These are phyloP conservation scores for Microtus oregoni DNA, from an alignment of 2,113 vertebrate genomes.

Conservation along the genomic window DNA sequence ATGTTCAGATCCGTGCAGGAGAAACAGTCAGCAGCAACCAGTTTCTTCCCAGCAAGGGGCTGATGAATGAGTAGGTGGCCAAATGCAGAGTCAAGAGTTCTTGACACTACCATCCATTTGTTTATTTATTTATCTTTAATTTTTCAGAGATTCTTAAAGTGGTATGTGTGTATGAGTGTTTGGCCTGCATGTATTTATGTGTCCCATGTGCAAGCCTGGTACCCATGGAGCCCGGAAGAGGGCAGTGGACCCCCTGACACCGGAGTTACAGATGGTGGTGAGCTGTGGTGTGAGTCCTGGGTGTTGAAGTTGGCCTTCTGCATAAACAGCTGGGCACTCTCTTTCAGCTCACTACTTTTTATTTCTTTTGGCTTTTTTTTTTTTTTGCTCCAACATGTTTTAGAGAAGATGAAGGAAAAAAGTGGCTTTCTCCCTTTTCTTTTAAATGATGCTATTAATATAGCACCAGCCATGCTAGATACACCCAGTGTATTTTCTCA, in stretches of 20 bases:
- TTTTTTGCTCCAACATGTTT: neutral
- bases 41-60: slow-evolving; percentile 17
- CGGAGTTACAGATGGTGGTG: neutral
- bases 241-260: neutral
- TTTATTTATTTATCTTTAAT: neutral
- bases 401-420: neutral
- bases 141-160: neutral
- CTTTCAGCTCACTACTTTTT: neutral
- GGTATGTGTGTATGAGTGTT: neutral
- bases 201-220: neutral
- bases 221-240: too few relatives aligned
- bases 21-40: neutral
- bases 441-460: slow-evolving; percentile 28
- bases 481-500: neutral
- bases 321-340: neutral
- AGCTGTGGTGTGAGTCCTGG: too few relatives aligned
- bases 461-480: neutral
- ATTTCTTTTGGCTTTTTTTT: neutral
- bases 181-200: neutral
- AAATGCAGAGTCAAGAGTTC: neutral
- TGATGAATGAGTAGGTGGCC: neutral
- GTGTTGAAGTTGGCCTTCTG: neutral
- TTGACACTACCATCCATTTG: neutral
- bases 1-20: neutral
- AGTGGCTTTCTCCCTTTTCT: neutral